These are phyloP conservation scores for Burhinus bistriatus DNA, from an alignment of 2,113 vertebrate genomes.

Conservation along the genomic window DNA sequence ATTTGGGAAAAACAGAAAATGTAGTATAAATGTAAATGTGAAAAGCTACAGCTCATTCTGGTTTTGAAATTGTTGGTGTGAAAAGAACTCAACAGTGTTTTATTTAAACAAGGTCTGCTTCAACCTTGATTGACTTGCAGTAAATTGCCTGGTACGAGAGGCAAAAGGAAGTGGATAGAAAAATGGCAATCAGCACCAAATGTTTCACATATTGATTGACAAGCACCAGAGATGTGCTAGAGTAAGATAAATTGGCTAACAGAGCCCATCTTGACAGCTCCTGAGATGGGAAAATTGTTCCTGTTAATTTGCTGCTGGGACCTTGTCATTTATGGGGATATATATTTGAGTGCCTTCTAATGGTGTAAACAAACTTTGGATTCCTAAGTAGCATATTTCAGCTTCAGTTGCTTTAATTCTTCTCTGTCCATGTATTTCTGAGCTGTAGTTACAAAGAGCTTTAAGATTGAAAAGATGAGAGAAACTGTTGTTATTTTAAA, in stretches of 20 bases:
- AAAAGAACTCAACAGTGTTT: slow-evolving; percentile 80
- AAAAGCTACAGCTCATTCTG: slow-evolving; percentile 78
- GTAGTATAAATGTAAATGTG: slow-evolving; percentile 80
- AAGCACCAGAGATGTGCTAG: slow-evolving; percentile 84
- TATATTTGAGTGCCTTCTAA: slow-evolving; percentile 76
- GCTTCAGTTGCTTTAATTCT: slow-evolving; percentile 58
- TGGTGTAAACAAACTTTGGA: slow-evolving; percentile 83
- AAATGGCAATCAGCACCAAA: slow-evolving; percentile 86
- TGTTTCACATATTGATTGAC: slow-evolving; percentile 86
- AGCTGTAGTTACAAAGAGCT: slow-evolving; percentile 34
- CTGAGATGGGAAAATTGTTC: slow-evolving; percentile 85
- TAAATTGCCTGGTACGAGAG: slow-evolving; percentile 85
- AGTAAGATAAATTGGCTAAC: slow-evolving; percentile 87
- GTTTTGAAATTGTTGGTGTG: slow-evolving; percentile 82
- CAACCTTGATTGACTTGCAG: slow-evolving; percentile 86
- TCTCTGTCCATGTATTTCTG: slow-evolving; percentile 50
- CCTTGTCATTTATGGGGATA: slow-evolving; percentile 80
- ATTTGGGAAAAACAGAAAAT: slow-evolving; percentile 65
- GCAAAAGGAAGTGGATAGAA: slow-evolving; percentile 82
- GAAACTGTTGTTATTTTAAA: slow-evolving; percentile 19
- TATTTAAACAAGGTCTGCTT: slow-evolving; percentile 85
- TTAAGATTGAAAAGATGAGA: neutral
- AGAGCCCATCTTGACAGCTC: slow-evolving; percentile 83
- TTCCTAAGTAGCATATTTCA: slow-evolving; percentile 59
- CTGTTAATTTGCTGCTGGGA: slow-evolving; percentile 82